phyloP scores from a whole-genome alignment of 2,797 vertebrate genomes.

The Syndactyla subalaris region DNA sequence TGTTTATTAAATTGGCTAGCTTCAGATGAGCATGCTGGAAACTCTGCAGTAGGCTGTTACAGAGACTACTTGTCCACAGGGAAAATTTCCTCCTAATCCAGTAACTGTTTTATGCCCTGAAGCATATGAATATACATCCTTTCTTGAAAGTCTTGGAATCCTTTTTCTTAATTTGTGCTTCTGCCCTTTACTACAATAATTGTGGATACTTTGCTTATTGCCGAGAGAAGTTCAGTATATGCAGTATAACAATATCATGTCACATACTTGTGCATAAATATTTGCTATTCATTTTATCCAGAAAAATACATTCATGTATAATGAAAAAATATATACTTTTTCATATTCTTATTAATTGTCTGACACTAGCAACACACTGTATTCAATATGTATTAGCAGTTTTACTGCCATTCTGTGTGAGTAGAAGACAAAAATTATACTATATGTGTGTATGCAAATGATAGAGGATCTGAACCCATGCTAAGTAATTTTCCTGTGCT shows the following conservation, averaged over 20 bases:
- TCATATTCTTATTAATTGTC: neutral
- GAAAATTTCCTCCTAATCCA: neutral
- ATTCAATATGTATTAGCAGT: conserved; percentile 24
- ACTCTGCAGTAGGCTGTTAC: neutral
- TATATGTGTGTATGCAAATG: conserved; percentile 61
- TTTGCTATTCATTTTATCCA: neutral
- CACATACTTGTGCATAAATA: neutral
- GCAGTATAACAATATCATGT: neutral
- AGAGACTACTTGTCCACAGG: neutral
- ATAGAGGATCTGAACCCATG: conserved; percentile 27
- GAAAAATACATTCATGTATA: neutral
- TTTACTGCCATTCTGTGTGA: conserved; percentile 31
- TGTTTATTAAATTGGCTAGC: neutral
- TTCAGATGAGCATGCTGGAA: neutral
- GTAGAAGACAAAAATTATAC: conserved; percentile 67
- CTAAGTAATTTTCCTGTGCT: conserved; percentile 65
- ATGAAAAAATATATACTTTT: conserved; percentile 47
- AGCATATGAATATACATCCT: neutral
- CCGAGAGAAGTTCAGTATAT: neutral
- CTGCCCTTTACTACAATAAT: neutral
- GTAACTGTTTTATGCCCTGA: neutral
- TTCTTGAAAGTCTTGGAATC: neutral
- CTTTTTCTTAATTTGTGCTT: neutral
- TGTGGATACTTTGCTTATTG: neutral
- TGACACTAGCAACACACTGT: conserved; percentile 14